Evolutionary conservation across 2,113 vertebrate species (phyloP).

Genomic region (Neotragus moschatus): DNA sequence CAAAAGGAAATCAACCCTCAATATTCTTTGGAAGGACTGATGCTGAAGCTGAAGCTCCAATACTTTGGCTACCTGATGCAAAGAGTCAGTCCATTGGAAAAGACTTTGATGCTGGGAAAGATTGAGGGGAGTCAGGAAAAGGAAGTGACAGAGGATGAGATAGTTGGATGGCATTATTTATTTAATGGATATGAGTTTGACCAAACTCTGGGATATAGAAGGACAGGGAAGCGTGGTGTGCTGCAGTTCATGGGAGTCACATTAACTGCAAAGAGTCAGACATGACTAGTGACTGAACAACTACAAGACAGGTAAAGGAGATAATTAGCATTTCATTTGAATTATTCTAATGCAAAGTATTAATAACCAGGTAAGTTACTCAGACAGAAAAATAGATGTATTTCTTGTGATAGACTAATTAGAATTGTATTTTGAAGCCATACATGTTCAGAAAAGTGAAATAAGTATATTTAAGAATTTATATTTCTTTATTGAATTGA

Average conservation of each 20-base stretch:
- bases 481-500: not conserved
- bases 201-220: not conserved
- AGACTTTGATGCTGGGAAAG: not conserved
- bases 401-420: not conserved
- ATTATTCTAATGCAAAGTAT: not conserved
- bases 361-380: not conserved
- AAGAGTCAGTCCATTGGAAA: not conserved
- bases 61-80: not conserved
- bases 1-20: not conserved
- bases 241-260: not conserved
- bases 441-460: not conserved
- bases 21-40: not conserved
- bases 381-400: not conserved
- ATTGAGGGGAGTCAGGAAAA: not conserved
- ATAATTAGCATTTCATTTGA: not conserved
- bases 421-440: not conserved
- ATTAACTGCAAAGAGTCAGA: not conserved
- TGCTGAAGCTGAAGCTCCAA: not conserved
- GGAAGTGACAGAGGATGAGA: not conserved
- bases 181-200: not conserved
- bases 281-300: fast-evolving
- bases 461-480: not conserved
- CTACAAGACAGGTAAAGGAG: not conserved
- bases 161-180: not conserved
- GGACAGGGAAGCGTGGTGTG: not conserved